A percentile compares a stretch with the other conserved stretches of the same genome.
Evolutionary conservation across 2,888 invertebrate species (phyloP).

Genomic region (Microctonus brassicae): DNA sequence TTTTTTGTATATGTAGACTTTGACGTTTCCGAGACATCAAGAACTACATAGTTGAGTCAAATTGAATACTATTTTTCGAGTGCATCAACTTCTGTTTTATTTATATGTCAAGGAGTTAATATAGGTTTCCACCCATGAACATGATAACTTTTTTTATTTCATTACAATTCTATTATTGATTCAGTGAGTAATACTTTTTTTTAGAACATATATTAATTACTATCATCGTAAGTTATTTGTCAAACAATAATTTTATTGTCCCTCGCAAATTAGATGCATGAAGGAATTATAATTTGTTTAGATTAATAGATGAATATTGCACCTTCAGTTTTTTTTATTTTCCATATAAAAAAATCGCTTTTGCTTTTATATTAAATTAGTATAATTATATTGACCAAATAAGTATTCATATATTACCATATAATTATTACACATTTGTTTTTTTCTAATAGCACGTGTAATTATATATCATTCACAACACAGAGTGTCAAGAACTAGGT

Average conservation of each 20-base stretch:
- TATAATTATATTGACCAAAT: conserved; percentile 67
- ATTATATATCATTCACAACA: conserved; percentile 67
- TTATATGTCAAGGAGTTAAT: too few relatives aligned
- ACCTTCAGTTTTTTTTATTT: conserved; percentile 42
- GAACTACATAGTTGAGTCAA: too few relatives aligned
- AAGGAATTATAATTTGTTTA: neutral
- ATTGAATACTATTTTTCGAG: too few relatives aligned
- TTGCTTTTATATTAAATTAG: conserved; percentile 68
- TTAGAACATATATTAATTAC: too few relatives aligned
- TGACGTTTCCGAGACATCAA: too few relatives aligned
- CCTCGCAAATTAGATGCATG: conserved; percentile 18
- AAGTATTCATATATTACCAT: conserved; percentile 57
- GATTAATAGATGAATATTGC: conserved; percentile 46
- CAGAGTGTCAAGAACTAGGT: conserved; percentile 70
- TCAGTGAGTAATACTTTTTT: too few relatives aligned
- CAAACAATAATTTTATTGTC: conserved; percentile 26
- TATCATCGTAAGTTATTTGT: too few relatives aligned
- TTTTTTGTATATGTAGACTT: too few relatives aligned
- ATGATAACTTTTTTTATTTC: too few relatives aligned
- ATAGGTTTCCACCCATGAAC: too few relatives aligned
- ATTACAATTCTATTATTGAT: too few relatives aligned
- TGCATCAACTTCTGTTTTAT: too few relatives aligned
- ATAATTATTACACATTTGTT: conserved; percentile 53
- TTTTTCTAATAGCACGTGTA: conserved; percentile 44
- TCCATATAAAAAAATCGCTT: conserved; percentile 66